phyloP scores from a whole-genome alignment of 1,140 invertebrate genomes.

The Tetramorium parvispinum region DNA sequence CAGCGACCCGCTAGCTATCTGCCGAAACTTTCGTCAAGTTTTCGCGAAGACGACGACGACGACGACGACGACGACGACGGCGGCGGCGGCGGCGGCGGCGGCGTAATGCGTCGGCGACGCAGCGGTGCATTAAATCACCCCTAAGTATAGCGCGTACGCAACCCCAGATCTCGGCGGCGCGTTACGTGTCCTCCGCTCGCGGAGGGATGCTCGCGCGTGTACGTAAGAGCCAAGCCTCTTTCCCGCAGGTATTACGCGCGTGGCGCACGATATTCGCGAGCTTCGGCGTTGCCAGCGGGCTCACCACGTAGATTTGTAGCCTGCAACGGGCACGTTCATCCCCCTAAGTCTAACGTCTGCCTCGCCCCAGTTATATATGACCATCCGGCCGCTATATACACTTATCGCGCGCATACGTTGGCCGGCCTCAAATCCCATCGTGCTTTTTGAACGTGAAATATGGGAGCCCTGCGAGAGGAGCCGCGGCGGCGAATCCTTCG shows the following conservation, averaged over 20 bases:
- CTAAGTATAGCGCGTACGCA: conserved; percentile 19
- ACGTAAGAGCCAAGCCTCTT: conserved; percentile 56
- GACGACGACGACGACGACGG: too few species aligned
- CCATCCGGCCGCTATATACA: conserved; percentile 75
- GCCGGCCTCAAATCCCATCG: conserved; percentile 80
- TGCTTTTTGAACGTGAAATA: conserved; percentile 79
- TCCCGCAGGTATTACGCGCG: conserved; percentile 65
- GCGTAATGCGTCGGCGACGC: conserved; percentile 26
- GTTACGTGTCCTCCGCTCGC: conserved; percentile 13
- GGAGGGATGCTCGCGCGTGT: background rate
- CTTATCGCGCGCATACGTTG: conserved; percentile 80
- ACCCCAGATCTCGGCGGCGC: background rate
- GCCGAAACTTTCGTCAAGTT: conserved; percentile 34
- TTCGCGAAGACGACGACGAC: background rate
- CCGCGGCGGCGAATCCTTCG: conserved; percentile 44
- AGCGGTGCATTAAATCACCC: conserved; percentile 54
- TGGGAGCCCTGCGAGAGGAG: conserved; percentile 53
- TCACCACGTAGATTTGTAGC: conserved; percentile 83
- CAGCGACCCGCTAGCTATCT: background rate
- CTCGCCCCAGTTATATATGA: conserved; percentile 80
- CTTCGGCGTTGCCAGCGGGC: conserved; percentile 75
- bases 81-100: too few species aligned
- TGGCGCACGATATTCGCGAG: conserved; percentile 75
- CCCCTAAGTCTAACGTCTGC: conserved; percentile 81
- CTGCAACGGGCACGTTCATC: conserved; percentile 80